Evolutionary conservation across 2,113 vertebrate genomes (phyloP).

Genomic region (Hystrix cristata): DNA sequence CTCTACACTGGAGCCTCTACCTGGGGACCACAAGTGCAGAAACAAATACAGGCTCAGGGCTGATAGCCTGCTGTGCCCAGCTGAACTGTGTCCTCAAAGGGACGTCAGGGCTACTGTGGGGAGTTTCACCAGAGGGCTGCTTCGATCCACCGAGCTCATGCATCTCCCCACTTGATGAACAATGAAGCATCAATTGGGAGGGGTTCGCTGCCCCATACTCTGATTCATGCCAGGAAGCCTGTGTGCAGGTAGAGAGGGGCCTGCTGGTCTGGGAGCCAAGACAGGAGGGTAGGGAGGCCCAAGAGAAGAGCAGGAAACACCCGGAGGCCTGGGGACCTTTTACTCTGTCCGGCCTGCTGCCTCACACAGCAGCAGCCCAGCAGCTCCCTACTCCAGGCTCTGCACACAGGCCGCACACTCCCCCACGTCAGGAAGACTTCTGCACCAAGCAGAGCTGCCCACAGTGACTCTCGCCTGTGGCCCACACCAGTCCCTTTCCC

Average conservation of each 20-base stretch:
- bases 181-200: fast-evolving
- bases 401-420: no score
- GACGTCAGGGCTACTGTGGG: fast-evolving
- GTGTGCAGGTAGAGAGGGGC: not conserved
- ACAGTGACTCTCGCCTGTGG: no score
- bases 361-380: fast-evolving
- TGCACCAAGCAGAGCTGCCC: not conserved
- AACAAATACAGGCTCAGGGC: fast-evolving
- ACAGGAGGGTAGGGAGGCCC: not conserved
- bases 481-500: no score
- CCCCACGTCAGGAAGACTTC: not conserved
- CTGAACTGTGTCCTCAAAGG: not conserved
- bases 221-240: no score
- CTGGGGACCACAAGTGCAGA: not conserved
- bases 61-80: fast-evolving
- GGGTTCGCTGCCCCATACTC: fast-evolving
- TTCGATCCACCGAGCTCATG: fast-evolving
- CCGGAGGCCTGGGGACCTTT: fast-evolving
- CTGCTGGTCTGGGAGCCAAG: not conserved
- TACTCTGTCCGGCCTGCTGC: not conserved
- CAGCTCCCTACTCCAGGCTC: not conserved
- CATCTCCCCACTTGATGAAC: not conserved
- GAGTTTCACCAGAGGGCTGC: not conserved
- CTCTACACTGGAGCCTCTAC: not conserved
- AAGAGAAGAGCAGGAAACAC: not conserved